Base-by-base conservation (phyloP, 2,797 vertebrate genomes). In the Distichodus sexfasciatus region DNA sequence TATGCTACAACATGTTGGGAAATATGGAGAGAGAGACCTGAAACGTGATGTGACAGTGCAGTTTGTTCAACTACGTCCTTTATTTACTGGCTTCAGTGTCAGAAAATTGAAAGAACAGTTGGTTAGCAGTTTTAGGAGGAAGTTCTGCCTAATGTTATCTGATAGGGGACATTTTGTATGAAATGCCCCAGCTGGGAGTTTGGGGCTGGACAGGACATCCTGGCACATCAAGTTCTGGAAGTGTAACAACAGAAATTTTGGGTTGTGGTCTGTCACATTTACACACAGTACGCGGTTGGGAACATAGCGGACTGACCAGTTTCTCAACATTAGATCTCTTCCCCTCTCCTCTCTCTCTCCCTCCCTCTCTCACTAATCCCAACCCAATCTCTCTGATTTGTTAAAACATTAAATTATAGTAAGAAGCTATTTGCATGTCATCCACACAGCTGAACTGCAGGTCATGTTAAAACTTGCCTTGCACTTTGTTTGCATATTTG, bases 301-400 rank as follows among this genome's bases (percentile, higher is more conserved):
- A 69, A 69, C 71, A 61, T 55, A 43, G 43, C 44, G 66, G 75
- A 69, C 44, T 74, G 62, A 33, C 66, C 71, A 63, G 60, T 70
- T 66, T 62, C 36, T 69, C 24, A 69, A 66, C 46, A n/a, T n/a
- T n/a, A n/a, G n/a, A n/a, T 64, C 21, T 6, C 53, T 75, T 66
- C 50, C 72, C 64, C 53, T 71, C 28, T 61, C n/a, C n/a, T n/a
- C n/a, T n/a, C n/a, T n/a, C n/a, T n/a, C n/a, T n/a, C n/a, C n/a
- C n/a, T n/a, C n/a, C n/a, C n/a, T n/a, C n/a, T n/a, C n/a, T n/a
- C n/a, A n/a, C n/a, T n/a, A n/a, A n/a, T n/a, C n/a, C n/a, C n/a
- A n/a, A n/a, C n/a, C n/a, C n/a, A n/a, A n/a, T n/a, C n/a, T n/a
- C n/a, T n/a, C n/a, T 33, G 19, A 46, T 46, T 10, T 23, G 47